Evolutionary conservation across 2,888 invertebrate species (phyloP), one percentile per base, ranked within the genome.

Genomic region (Neocrepidodera transversa): DNA sequence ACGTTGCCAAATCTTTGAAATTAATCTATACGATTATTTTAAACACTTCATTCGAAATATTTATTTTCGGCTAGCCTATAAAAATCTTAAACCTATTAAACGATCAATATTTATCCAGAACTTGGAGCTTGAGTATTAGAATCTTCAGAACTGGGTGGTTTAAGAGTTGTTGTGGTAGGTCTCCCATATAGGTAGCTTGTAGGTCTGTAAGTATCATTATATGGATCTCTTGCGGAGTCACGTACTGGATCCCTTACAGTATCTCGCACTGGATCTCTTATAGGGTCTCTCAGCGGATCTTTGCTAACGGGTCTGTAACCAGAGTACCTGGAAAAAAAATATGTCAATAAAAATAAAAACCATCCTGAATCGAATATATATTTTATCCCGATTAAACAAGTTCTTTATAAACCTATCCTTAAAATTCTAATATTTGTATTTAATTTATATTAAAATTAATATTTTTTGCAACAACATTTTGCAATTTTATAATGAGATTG

Each of bases 131-230:
- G 81, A 2, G 82, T 77, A 53, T 75, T 82, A 26, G 69, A 68
- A 7, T 79, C 80, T 36, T 68, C 67, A 38, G 71, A 45, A 58
- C 64, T 72, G 35, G 75, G 68, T 16, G 78, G 74, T 17, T 80
- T 78, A 4, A 71, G 66, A 38, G 76, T 77, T 5, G 76, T 77
- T 72, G 67, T 81, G 73, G 73, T 83, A 76, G 71, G 83, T 79
- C 86, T 79, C 56, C 83, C 82, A 67, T 84, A 85, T 58, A 86
- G 76, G 68, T 86, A 86, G 67, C 82, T 84, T 8, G 84, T 85
- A 18, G 80, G 82, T 2, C 78, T 70, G 63, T 76, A 76, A 18
- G 71, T 71, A 26, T 73, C 71, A 47, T 71, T 70, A 55, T 75
- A 73, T 63, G 77, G 69, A 66, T 74, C 64, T 68, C 73, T 8